Conservation (phyloP, 2,797 vertebrate genomes). For the Cossypha niveicapilla region DNA sequence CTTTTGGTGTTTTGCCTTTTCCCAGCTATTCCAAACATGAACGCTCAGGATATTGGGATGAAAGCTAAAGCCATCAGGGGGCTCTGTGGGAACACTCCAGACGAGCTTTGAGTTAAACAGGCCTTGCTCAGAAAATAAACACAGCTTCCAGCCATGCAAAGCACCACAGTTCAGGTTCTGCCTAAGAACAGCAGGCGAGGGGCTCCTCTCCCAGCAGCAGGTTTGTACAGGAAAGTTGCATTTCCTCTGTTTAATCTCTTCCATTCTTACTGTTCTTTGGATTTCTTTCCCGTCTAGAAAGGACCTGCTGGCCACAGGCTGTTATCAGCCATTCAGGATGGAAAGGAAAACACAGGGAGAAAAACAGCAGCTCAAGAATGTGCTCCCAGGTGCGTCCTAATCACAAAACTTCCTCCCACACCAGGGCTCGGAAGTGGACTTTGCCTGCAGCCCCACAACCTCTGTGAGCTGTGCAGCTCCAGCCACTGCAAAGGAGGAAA, state of each 20-base stretch:
- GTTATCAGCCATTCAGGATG: background rate
- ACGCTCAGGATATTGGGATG: background rate
- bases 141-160: background rate
- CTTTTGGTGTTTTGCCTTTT: background rate
- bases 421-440: background rate
- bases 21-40: background rate
- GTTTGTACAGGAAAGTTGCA: conserved; percentile 1
- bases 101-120: background rate
- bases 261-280: conserved; percentile 29
- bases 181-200: background rate
- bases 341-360: conserved; percentile 14
- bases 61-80: conserved; percentile 38
- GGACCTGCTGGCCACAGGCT: background rate
- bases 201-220: background rate
- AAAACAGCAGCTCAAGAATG: background rate
- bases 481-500: background rate
- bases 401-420: conserved; percentile 4
- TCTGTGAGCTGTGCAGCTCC: background rate
- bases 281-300: background rate
- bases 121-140: conserved; percentile 21
- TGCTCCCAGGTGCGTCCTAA: conserved; percentile 19
- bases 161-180: background rate
- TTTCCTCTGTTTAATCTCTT: conserved; percentile 31
- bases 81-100: conserved; percentile 1
- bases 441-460: background rate